Conservation (phyloP, 92 coral and sea anemone genomes). For the Palythoa grandiflora region DNA sequence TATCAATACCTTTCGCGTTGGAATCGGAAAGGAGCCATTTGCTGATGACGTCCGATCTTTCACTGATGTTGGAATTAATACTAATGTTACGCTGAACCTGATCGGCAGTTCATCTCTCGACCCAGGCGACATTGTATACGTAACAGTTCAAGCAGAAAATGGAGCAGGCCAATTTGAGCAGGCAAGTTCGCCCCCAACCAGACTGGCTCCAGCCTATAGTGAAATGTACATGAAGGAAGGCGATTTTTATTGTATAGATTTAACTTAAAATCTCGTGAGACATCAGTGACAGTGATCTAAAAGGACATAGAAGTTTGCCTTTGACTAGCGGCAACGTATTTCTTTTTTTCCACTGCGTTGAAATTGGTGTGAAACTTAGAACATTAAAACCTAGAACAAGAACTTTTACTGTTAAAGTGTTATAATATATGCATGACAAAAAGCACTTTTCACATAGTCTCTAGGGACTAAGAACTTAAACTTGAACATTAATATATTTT, state of each 20-base stretch:
- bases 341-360: too few species aligned
- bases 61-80: slow-evolving; percentile 64
- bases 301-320: background rate
- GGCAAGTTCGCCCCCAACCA: slow-evolving; percentile 78
- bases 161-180: slow-evolving; percentile 73
- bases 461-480: too few species aligned
- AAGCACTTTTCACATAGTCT: too few species aligned
- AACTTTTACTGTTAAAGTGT: too few species aligned
- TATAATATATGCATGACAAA: too few species aligned
- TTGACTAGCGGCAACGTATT: background rate
- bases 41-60: slow-evolving; percentile 59
- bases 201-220: slow-evolving; percentile 75
- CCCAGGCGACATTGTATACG: slow-evolving; percentile 76
- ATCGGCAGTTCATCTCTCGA: slow-evolving; percentile 55
- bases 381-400: too few species aligned
- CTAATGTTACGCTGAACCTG: slow-evolving; percentile 59
- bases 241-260: slow-evolving; percentile 78
- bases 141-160: slow-evolving; percentile 81
- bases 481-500: too few species aligned
- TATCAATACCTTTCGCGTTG: slow-evolving; percentile 82
- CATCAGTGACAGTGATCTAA: background rate
- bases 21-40: slow-evolving; percentile 64
- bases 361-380: too few species aligned
- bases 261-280: background rate
- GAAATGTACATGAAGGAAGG: slow-evolving; percentile 65